Conservation (phyloP, 1,140 invertebrate species). For the Drosophila pseudoobscura region DNA sequence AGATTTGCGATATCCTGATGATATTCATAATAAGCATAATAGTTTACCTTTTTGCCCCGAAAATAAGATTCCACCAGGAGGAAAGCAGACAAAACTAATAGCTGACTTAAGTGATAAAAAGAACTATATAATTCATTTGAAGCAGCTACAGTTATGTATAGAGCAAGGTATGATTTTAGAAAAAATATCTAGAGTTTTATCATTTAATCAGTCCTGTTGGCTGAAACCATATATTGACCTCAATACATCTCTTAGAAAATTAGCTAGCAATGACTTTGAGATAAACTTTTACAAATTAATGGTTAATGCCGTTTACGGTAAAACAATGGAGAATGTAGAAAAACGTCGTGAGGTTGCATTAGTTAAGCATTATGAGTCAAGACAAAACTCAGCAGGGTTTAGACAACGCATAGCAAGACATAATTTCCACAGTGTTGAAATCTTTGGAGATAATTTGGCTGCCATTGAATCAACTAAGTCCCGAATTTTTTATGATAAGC, state of each 20-base stretch:
- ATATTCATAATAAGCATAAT: too few relatives aligned
- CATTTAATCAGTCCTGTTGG: background rate
- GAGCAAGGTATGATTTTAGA: too few relatives aligned
- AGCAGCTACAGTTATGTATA: too few relatives aligned
- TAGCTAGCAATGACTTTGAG: too few relatives aligned
- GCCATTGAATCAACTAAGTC: background rate
- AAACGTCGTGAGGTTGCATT: background rate
- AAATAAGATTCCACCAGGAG: background rate
- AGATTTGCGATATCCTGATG: background rate
- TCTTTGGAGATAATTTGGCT: background rate
- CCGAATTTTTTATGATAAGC: background rate
- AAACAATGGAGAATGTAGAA: constrained; percentile 3
- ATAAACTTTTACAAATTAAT: too few relatives aligned
- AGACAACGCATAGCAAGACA: constrained; percentile 2
- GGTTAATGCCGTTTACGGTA: background rate
- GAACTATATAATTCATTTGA: too few relatives aligned
- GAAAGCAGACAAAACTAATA: background rate
- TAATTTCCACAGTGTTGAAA: constrained; percentile 14
- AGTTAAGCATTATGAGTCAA: too few relatives aligned
- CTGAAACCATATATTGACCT: too few relatives aligned
- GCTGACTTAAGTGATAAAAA: too few relatives aligned
- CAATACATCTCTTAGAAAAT: too few relatives aligned
- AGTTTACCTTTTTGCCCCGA: background rate
- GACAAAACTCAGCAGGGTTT: too few relatives aligned
- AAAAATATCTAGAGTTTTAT: background rate